These are phyloP conservation scores for Atherix ibis DNA, from an alignment of 2,888 invertebrate genomes.

Conservation along the genomic window DNA sequence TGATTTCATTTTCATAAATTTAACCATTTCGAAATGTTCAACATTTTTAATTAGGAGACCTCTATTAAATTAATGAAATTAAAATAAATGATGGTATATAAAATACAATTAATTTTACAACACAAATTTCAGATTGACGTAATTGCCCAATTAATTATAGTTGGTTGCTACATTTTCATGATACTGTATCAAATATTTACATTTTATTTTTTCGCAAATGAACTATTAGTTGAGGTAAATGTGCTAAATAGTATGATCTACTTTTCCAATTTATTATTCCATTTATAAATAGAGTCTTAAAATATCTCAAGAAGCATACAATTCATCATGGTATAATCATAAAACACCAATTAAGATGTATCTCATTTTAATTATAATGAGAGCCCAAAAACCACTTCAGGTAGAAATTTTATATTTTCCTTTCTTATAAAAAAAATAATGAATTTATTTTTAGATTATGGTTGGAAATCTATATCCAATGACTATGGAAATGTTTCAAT, in stretches of 20 bases:
- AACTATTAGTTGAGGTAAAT: conserved; percentile 22
- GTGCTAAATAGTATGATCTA: background rate
- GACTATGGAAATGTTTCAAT: conserved; percentile 22
- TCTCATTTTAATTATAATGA: conserved; percentile 21
- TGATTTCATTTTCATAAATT: too few relatives aligned
- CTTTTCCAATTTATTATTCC: conserved; percentile 5
- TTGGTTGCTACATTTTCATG: conserved; percentile 7
- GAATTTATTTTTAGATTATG: conserved; percentile 17
- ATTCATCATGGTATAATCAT: conserved; percentile 23
- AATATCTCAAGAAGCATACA: conserved; percentile 23
- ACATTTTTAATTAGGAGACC: too few relatives aligned
- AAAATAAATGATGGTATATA: too few relatives aligned
- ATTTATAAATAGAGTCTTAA: conserved; percentile 17
- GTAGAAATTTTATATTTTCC: conserved; percentile 14
- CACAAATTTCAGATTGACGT: conserved; percentile 1
- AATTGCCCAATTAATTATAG: conserved; percentile 5
- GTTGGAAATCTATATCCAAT: conserved; percentile 22
- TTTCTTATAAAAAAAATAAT: background rate
- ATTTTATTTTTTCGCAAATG: conserved; percentile 28
- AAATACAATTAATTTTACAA: background rate
- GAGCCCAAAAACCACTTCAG: conserved; percentile 23
- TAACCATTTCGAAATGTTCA: too few relatives aligned
- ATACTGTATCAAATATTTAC: conserved; percentile 16
- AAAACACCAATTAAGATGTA: conserved; percentile 15
- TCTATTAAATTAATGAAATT: too few relatives aligned